Evolutionary conservation across 2,888 invertebrate genomes (phyloP).

Genomic region (Allygus modestus): DNA sequence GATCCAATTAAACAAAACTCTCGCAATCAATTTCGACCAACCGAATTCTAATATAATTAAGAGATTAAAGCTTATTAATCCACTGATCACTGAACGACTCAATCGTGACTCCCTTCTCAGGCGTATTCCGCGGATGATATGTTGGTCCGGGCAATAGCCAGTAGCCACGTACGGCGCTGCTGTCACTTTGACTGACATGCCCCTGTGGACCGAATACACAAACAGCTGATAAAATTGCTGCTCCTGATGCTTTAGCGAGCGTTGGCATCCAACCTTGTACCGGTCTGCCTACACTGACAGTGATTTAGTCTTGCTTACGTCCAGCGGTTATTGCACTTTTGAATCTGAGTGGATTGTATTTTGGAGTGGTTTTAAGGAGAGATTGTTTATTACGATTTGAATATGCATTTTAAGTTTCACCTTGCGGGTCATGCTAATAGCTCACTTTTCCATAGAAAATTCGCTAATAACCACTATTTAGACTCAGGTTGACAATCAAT

Average conservation of each 20-base stretch:
- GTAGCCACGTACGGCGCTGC: background rate
- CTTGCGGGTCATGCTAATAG: too few species aligned
- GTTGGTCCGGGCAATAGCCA: background rate
- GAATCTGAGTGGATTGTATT: background rate
- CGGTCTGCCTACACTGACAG: slow-evolving; percentile 22
- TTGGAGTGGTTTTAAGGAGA: too few species aligned
- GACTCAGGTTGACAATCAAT: too few species aligned
- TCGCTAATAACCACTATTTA: too few species aligned
- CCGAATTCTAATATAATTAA: slow-evolving; percentile 3
- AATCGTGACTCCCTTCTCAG: background rate
- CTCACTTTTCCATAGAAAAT: too few species aligned
- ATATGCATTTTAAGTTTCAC: too few species aligned
- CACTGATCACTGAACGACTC: background rate
- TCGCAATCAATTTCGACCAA: background rate
- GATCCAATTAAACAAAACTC: slow-evolving; percentile 8
- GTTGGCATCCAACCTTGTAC: background rate
- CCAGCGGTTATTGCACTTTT: slow-evolving; percentile 3
- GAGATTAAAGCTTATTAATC: slow-evolving; percentile 2
- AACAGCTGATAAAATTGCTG: slow-evolving; percentile 19
- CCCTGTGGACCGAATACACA: slow-evolving; percentile 7
- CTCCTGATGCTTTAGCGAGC: background rate
- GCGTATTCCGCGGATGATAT: background rate
- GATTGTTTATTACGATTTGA: too few species aligned
- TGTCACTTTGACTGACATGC: background rate
- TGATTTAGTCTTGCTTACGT: background rate